Base-by-base conservation (phyloP, 2,113 vertebrate genomes). In the Poeciliopsis prolifica region DNA sequence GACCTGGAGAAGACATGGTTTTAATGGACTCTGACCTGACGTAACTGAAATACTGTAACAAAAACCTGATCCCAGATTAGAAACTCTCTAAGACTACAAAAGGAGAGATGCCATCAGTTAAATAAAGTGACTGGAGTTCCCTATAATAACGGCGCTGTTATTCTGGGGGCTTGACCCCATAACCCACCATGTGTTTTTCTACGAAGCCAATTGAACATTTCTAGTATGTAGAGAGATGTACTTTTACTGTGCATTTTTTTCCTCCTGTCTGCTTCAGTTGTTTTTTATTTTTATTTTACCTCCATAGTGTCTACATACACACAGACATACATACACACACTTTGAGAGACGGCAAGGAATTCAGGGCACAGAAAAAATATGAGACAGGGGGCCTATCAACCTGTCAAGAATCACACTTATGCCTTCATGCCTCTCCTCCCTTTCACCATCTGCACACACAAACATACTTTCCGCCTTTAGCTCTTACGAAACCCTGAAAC, bases 161-260 rank as follows among this genome's bases (percentile, higher is more conserved):
- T 80, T 83, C 31, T 68, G 65, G 65, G 48, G 65, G 12, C 63
- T 9, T 85, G 83, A 89, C 74, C 81, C 65, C 2, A 65, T 76
- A 74, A 82, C 65, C 75, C 10, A 65, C 13, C 71, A 42, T 44
- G 62, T 48, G 35, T 51, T 79, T 80, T 87, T 69, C 5, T 22
- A 78, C 33, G 51, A 72, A 75, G 51, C 31, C 72, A 79, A 51
- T 7, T 61, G 28, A 2, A 48, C 83, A 83, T 70, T 78, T 78
- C 29, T 13, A 81, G 74, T 30, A 61, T 48, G 54, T 37, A 26
- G 5, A 26, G 63, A 33, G 28, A 51, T 40, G 61, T 22, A 74
- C 44, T 44, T 83, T 63, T 72, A 79, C 66, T 78, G 37, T 72
- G 85, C 26, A 31, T 85, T 66, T 82, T 87, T 37, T 82, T 82